Percentiles rank a stretch among this genome's conserved stretches.
These are phyloP conservation scores for Ypsolopha sequella DNA, from an alignment of 2,888 invertebrate species.

Conservation along the genomic window DNA sequence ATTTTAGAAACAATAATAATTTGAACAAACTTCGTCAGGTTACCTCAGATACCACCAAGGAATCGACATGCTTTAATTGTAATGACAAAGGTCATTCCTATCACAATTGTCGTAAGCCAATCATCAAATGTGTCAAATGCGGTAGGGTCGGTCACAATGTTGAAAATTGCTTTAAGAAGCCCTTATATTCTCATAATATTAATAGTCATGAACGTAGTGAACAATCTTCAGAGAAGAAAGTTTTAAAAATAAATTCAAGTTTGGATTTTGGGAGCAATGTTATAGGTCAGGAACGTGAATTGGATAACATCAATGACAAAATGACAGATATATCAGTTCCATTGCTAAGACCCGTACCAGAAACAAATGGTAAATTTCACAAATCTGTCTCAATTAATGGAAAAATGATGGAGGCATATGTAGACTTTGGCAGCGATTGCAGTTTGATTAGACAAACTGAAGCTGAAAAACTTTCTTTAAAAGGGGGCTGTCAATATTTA, in stretches of 20 bases:
- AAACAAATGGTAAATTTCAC: not conserved
- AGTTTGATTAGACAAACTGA: not conserved
- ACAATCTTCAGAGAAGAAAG: not conserved
- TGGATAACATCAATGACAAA: too few relatives aligned
- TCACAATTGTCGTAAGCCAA: not conserved
- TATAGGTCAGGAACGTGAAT: too few relatives aligned
- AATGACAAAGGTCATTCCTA: not conserved
- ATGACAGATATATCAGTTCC: too few relatives aligned
- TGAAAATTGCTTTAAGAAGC: too few relatives aligned
- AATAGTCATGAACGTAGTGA: not conserved
- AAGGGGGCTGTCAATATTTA: not conserved
- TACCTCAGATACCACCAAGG: too few relatives aligned
- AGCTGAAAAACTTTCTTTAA: not conserved
- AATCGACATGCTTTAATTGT: constrained; percentile 1
- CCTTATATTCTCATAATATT: too few relatives aligned
- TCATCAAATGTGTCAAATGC: not conserved
- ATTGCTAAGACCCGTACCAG: too few relatives aligned
- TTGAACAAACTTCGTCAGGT: not conserved
- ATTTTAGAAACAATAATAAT: not conserved
- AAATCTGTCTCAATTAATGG: not conserved
- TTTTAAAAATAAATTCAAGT: not conserved
- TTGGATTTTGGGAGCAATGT: not conserved
- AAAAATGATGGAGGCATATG: not conserved
- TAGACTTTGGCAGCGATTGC: not conserved
- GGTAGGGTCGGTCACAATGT: too few relatives aligned